A percentile compares a stretch with the other conserved stretches of the same genome.
Conservation (phyloP, 2,797 vertebrate genomes). For the Crax fasciolata region DNA sequence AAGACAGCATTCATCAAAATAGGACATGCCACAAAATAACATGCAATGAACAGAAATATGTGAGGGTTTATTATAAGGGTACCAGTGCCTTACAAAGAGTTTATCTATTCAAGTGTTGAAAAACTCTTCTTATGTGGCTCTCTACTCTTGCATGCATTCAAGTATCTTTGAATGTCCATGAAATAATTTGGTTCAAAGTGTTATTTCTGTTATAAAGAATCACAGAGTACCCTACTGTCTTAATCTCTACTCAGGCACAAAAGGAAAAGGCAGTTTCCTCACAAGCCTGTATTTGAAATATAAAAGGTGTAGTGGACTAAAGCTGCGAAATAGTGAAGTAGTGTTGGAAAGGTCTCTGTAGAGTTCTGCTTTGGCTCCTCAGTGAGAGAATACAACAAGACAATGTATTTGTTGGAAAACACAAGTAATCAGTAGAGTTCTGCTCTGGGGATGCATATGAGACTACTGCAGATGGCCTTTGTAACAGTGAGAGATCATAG, state of each 20-base stretch:
- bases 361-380: not conserved
- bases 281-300: not conserved
- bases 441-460: not conserved
- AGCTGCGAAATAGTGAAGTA: not conserved
- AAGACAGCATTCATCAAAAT: not conserved
- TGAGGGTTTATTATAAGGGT: not conserved
- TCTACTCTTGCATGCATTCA: not conserved
- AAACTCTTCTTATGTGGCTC: not conserved
- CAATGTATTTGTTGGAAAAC: not conserved
- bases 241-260: not conserved
- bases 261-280: not conserved
- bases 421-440: not conserved
- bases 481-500: not conserved
- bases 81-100: not conserved
- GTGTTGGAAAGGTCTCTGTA: not conserved
- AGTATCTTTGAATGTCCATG: not conserved
- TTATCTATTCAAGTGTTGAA: not conserved
- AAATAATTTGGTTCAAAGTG: not conserved
- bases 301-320: not conserved
- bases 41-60: not conserved
- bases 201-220: not conserved
- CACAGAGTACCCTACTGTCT: not conserved
- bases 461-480: not conserved
- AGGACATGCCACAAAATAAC: not conserved
- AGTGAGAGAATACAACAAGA: not conserved